These are phyloP conservation scores for Buceros bicornis DNA, from an alignment of 2,797 vertebrate species.

Conservation along the genomic window DNA sequence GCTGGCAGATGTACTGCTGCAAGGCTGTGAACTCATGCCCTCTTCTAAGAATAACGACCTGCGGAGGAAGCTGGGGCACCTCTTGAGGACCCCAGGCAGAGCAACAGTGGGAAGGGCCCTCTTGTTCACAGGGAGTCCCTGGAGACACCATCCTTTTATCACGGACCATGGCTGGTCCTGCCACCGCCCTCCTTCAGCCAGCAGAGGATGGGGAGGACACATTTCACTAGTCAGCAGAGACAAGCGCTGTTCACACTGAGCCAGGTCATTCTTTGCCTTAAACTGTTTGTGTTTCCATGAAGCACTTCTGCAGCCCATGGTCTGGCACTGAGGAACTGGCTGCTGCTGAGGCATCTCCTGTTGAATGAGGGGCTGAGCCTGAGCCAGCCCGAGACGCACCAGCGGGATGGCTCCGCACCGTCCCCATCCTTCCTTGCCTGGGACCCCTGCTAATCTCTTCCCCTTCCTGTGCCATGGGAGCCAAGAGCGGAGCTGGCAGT, in stretches of 20 bases:
- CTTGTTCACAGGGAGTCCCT: neutral
- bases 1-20: neutral
- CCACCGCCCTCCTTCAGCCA: neutral
- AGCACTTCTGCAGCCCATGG: neutral
- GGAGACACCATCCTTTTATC: neutral
- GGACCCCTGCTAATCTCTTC: neutral
- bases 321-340: neutral
- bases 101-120: neutral
- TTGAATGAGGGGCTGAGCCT: neutral
- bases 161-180: neutral
- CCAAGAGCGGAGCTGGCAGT: neutral
- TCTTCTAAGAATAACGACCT: neutral
- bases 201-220: neutral
- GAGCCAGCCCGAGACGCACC: neutral
- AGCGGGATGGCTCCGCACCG: neutral
- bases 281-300: neutral
- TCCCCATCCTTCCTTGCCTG: neutral
- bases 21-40: neutral
- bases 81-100: neutral
- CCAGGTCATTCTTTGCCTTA: neutral
- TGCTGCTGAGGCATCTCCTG: neutral
- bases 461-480: conserved; percentile 11
- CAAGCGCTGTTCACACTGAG: neutral
- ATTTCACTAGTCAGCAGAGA: neutral
- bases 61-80: neutral